Evolutionary conservation across 2,797 vertebrate species (phyloP), one percentile per base, ranked within the genome.

Genomic region (Pelodytes ibericus): DNA sequence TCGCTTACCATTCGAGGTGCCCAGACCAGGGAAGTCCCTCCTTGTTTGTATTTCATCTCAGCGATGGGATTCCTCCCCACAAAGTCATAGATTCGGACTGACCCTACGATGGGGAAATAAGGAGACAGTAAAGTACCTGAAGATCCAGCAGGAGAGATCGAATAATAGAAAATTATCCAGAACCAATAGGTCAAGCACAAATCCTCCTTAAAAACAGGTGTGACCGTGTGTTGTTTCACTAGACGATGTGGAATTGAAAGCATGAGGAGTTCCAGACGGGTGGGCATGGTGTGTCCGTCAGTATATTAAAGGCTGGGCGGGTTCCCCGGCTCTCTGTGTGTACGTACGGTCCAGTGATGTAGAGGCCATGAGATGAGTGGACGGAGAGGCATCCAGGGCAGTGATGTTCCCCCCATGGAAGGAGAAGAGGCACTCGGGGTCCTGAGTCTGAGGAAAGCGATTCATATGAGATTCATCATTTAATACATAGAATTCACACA

Each of bases 21-120:
- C 97, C 97, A 99, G 5, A 41, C 75, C 49, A 99, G 79, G 1
- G 92, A 80, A 2, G 95, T 98, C 82, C 96, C 97, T 63, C 96
- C 95, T 86, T 94, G 93, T 71, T 87, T 95, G 85, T 95, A 98
- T 66, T 86, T 91, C 66, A 86, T 91, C 62, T 81, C 78, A 29
- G 87, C 82, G 82, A 98, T 71, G 47, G 93, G 90, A 41, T 25
- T 86, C 80, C 95, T 94, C 36, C 89, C 85, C 80, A 94, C 73
- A 79, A 96, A 95, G 85, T 99, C 96, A 89, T 94, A 98, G 73
- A 99, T 85, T 82, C 89, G 91, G 44, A 99, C 83, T n/a, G 93
- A 90, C 36, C 93, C 97, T 99, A 81, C 2, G 44, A 49, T 33
- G 44, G 24, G 47, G 1, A 44, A 61, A 9, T 68, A 44, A 16